Percentiles rank a stretch among this genome's conserved stretches.
Conservation (phyloP, 1,140 invertebrate species). For the Apolygus lucorum region DNA sequence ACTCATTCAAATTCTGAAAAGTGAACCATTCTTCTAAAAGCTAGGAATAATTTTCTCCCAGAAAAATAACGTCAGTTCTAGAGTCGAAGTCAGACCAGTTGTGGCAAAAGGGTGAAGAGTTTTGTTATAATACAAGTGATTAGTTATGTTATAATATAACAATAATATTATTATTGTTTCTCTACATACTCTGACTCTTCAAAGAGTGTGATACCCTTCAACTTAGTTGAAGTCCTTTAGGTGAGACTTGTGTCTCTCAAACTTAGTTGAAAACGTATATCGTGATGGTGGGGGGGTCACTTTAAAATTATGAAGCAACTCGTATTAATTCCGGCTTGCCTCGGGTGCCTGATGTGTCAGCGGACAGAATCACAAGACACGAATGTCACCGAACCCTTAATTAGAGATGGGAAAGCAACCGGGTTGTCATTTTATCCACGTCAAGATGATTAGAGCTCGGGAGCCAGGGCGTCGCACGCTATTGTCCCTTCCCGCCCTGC, state of each 20-base stretch:
- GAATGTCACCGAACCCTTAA: constrained; percentile 11
- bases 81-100: too few relatives aligned
- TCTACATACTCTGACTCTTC: background rate
- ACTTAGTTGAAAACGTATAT: background rate
- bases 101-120: too few relatives aligned
- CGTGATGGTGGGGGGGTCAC: background rate
- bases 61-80: too few relatives aligned
- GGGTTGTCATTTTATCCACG: constrained; percentile 13
- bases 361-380: constrained; percentile 3
- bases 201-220: background rate
- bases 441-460: constrained; percentile 10
- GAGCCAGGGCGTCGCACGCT: background rate
- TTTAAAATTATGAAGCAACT: background rate
- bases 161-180: too few relatives aligned
- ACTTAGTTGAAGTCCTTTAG: background rate
- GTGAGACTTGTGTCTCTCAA: background rate
- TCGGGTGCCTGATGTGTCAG: background rate
- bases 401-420: background rate
- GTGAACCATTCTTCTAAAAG: too few relatives aligned
- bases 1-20: too few relatives aligned
- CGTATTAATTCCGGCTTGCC: background rate
- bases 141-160: too few relatives aligned
- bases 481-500: background rate
- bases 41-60: too few relatives aligned
- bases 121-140: too few relatives aligned